Base-by-base conservation (phyloP, 2,113 vertebrate genomes). In the Tenebrosternarchus preto region DNA sequence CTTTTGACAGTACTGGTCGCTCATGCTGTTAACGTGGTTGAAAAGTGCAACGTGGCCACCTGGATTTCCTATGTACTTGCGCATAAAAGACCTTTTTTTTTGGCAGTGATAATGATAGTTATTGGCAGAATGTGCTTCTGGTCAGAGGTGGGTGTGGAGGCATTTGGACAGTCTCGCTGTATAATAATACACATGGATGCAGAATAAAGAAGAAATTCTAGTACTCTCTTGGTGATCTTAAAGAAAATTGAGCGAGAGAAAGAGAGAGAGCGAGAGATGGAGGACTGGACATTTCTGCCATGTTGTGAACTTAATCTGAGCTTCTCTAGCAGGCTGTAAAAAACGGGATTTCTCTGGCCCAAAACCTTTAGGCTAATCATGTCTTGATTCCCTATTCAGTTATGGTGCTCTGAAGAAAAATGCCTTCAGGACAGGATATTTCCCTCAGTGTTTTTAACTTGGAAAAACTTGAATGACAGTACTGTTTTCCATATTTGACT, bases 21-120 rank as follows among this genome's bases (percentile, higher is more conserved):
- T 81, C 72, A 57, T 68, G 33, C 59, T 64, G 24, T 19, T 76
- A 50, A 76, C 53, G 68, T 70, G 43, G 17, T 68, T 90, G 90
- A 81, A 89, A 88, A 88, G 83, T 72, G 80, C 57, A 19, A 29
- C 20, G 1, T 0, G 15, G 86, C 83, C 88, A 91, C 84, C 90
- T 90, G 88, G 90, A 89, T 78, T n/a, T 24, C 66, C 20, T 78
- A 59, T 55, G 2, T 71, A 66, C 69, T 88, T 55, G 87, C 85
- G 78, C 15, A 77, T 78, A 77, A 72, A 73, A 20, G 46, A 82
- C 53, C 77, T 82, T 78, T 83, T 50, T 12, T 15, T 50, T 9
- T 50, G 12, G 31, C 84, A 85, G 82, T 77, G 76, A 82, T 91
- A 90, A 91, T 90, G 73, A 90, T 53, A 86, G 87, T 88, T 63